Base-by-base conservation (phyloP, 2,113 vertebrate species). In the Symphodus melops region DNA sequence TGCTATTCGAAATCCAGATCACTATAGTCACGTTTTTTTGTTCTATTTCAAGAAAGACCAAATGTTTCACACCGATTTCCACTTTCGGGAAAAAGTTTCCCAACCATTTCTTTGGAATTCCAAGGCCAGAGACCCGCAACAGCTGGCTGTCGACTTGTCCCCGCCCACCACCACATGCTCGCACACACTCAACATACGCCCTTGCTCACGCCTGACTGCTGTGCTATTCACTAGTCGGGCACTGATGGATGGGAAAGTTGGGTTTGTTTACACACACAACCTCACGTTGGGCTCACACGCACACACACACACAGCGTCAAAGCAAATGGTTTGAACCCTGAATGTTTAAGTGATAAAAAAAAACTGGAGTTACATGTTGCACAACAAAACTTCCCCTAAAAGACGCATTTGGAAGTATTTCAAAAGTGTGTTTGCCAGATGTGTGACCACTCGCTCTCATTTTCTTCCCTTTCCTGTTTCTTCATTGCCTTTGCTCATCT, bases 161-260 rank as follows among this genome's bases (percentile, higher is more conserved):
- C 81, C 77, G 37, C 85, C 86, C 87, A 72, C 42, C 68, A 41
- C 61, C 75, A 74, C 77, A 87, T 19, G 66, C 73, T 64, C 61
- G 11, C 74, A 71, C 77, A 65, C 81, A 74, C 20, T 23, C 71
- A 64, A 72, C 84, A 81, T 73, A 86, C 61, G 71, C 65, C 39
- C 79, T 63, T 56, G 16, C 75, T 84, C 83, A 73, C 59, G 67
- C 84, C 62, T 71, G 74, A 51, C 75, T 74, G 80, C 82, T 78
- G 71, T 59, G 84, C 77, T 81, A 72, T 88, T 87, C 82, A 78
- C 72, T 1, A 58, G 46, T 62, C 17, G 28, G 72, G 61, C 77
- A 87, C n/a, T 89, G 90, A 92, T 85, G 69, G 82, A 90, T 87
- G 84, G 41, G 58, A 81, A 65, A 75, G 59, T 20, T 42, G 51